Conservation (phyloP, 2,888 invertebrate species). For the Agrilus cyanescens region DNA sequence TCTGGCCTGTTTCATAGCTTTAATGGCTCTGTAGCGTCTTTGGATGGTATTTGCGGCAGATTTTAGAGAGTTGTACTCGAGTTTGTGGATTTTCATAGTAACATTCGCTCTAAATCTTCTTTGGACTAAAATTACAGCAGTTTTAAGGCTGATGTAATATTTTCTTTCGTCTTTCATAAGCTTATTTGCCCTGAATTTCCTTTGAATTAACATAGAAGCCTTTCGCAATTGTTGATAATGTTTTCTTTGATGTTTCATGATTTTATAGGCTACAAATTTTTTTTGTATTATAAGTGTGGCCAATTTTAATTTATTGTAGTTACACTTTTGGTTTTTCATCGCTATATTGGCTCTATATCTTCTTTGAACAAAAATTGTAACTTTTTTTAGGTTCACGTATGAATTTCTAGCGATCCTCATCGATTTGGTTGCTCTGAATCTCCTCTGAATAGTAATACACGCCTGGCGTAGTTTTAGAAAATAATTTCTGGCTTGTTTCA, state of each 20-base stretch:
- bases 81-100: constrained; percentile 31
- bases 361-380: constrained; percentile 22
- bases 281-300: constrained; percentile 15
- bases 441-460: constrained; percentile 35
- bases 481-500: constrained; percentile 4
- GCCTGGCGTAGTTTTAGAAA: constrained; percentile 28
- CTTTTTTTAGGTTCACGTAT: constrained; percentile 16
- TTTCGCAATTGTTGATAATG: constrained; percentile 27
- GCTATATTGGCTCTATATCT: constrained; percentile 15
- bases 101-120: constrained; percentile 24
- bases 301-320: constrained; percentile 23
- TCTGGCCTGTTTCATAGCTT: constrained; percentile 18
- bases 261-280: constrained; percentile 17
- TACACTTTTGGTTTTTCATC: constrained; percentile 21
- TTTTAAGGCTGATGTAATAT: constrained; percentile 19
- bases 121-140: constrained; percentile 24
- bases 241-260: constrained; percentile 14
- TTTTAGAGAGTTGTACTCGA: constrained; percentile 32
- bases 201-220: constrained; percentile 31
- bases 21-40: constrained; percentile 29
- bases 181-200: constrained; percentile 34
- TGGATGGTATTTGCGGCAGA: constrained; percentile 37
- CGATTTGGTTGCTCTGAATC: background rate
- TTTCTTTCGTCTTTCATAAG: constrained; percentile 32
- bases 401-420: constrained; percentile 17